These are phyloP conservation scores for Echinometra lucunter DNA, from an alignment of 53 echinoderm and acorn worm species.

Conservation along the genomic window DNA sequence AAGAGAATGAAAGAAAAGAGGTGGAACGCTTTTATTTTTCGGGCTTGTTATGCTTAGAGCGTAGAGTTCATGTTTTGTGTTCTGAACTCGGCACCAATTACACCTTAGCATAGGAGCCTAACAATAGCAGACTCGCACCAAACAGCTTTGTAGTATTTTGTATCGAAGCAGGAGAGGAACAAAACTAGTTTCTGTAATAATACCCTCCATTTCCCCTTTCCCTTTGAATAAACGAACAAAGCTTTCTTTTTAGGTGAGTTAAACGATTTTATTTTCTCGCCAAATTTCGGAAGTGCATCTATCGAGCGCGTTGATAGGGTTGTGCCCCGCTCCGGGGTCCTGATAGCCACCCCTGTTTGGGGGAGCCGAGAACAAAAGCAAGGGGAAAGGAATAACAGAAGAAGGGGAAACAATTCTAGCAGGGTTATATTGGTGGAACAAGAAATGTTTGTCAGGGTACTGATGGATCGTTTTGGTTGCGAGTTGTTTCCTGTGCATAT, in stretches of 20 bases:
- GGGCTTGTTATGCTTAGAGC: conserved; percentile 56
- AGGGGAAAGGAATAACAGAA: conserved; percentile 11
- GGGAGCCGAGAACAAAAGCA: background rate
- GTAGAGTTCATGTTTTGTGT: conserved; percentile 61
- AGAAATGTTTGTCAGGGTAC: conserved; percentile 29
- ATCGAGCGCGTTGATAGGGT: conserved; percentile 46
- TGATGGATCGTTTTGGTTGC: conserved; percentile 44
- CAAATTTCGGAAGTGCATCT: conserved; percentile 66
- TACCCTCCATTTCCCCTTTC: conserved; percentile 60
- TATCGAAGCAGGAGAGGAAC: conserved; percentile 47
- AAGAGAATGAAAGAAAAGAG: conserved; percentile 12
- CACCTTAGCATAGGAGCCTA: background rate
- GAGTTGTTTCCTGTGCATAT: conserved; percentile 33
- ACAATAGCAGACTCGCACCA: conserved; percentile 30
- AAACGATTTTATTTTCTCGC: conserved; percentile 68
- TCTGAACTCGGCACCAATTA: conserved; percentile 34
- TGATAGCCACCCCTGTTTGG: conserved; percentile 4
- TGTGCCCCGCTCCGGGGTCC: conserved; percentile 53
- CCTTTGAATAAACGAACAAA: conserved; percentile 32
- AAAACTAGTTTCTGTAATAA: conserved; percentile 66
- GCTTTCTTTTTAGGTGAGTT: conserved; percentile 61
- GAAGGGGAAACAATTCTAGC: conserved; percentile 51
- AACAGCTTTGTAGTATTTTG: conserved; percentile 34
- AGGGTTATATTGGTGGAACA: conserved; percentile 25
- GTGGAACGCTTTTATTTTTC: conserved; percentile 46